Percentiles rank a stretch among this genome's conserved stretches.
These are phyloP conservation scores for Cossypha heuglini DNA, from an alignment of 2,797 vertebrate species.

Conservation along the genomic window DNA sequence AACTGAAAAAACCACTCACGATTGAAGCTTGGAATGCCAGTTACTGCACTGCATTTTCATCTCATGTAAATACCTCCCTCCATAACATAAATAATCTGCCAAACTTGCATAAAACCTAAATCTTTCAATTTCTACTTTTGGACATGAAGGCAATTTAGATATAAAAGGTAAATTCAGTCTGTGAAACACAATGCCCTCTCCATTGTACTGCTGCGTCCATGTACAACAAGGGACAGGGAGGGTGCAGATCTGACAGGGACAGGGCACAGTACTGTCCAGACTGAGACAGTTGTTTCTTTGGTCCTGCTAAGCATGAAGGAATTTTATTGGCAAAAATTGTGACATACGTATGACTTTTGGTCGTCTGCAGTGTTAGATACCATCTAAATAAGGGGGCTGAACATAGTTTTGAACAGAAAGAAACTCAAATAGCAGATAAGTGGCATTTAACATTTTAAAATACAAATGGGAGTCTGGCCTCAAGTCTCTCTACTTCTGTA, in stretches of 20 bases:
- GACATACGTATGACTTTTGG: neutral
- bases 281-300: neutral
- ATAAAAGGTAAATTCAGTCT: neutral
- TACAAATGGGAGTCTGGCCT: neutral
- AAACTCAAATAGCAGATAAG: neutral
- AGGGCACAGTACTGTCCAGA: neutral
- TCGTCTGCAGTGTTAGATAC: neutral
- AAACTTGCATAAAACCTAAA: neutral
- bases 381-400: neutral
- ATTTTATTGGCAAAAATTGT: neutral
- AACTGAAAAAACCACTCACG: neutral
- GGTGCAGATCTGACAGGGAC: neutral
- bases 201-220: neutral
- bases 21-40: neutral
- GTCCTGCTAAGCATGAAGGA: neutral
- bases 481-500: neutral
- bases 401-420: neutral
- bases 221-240: neutral
- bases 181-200: neutral
- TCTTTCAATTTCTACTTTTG: neutral
- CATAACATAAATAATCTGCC: neutral
- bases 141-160: neutral
- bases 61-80: neutral
- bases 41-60: neutral
- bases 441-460: neutral